Evolutionary conservation across 1,140 invertebrate genomes (phyloP).

Genomic region (Sitophilus oryzae): DNA sequence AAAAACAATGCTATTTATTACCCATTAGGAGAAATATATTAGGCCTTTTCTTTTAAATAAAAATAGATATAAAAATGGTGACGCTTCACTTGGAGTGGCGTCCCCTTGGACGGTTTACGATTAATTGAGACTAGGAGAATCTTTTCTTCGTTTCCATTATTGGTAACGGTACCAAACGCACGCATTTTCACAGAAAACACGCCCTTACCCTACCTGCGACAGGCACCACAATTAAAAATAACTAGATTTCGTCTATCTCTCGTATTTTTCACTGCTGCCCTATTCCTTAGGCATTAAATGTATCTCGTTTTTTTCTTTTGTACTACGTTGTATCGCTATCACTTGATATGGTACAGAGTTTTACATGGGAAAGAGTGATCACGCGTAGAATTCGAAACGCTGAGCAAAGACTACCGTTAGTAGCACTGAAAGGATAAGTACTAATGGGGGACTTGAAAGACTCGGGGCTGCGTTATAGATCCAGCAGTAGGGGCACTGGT

Average conservation of each 20-base stretch:
- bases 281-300: constrained; percentile 1
- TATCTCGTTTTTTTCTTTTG: constrained; percentile 2
- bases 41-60: too few species aligned
- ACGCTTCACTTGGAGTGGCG: constrained; percentile 27
- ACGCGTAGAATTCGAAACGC: constrained; percentile 39
- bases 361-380: constrained; percentile 24
- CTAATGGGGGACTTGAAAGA: too few species aligned
- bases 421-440: constrained; percentile 43
- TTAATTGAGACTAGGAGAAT: constrained; percentile 31
- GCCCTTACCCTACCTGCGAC: too few species aligned
- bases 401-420: constrained; percentile 34
- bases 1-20: too few species aligned
- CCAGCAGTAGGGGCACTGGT: constrained; percentile 94
- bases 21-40: too few species aligned
- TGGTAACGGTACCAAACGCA: too few species aligned
- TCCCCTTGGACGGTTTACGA: constrained; percentile 37
- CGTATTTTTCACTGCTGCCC: neutral
- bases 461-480: constrained; percentile 71
- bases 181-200: too few species aligned
- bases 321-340: neutral
- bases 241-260: too few species aligned
- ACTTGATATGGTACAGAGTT: constrained; percentile 1
- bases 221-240: too few species aligned
- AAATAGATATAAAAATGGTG: constrained; percentile 22
- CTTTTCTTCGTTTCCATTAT: neutral